Conservation (phyloP, 2,888 invertebrate species). For the Eurois occulta region DNA sequence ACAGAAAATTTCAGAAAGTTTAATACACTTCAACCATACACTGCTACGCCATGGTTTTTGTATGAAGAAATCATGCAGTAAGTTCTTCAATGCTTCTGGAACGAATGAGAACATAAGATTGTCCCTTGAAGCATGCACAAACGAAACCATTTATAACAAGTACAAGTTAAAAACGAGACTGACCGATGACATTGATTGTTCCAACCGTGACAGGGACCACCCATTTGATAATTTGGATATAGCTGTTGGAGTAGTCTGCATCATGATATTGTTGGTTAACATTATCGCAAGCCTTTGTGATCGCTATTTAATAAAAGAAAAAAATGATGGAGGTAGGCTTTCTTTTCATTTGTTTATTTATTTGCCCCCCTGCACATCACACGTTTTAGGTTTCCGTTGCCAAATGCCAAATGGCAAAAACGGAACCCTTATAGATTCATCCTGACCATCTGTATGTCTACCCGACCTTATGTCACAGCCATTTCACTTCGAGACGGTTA, state of each 20-base stretch:
- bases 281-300: constrained; percentile 55
- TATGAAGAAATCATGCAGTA: constrained; percentile 77
- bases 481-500: no score
- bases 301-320: constrained; percentile 9
- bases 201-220: constrained; percentile 8
- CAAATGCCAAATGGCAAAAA: background rate
- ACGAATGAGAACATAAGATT: constrained; percentile 39
- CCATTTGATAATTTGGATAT: constrained; percentile 45
- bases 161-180: constrained; percentile 57
- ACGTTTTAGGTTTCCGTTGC: background rate
- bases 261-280: constrained; percentile 42
- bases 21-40: constrained; percentile 83
- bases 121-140: constrained; percentile 61
- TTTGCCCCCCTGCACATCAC: no score
- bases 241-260: constrained; percentile 30
- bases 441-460: no score
- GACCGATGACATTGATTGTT: constrained; percentile 39
- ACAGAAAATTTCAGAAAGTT: constrained; percentile 79
- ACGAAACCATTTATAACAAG: constrained; percentile 53
- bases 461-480: no score
- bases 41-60: constrained; percentile 81
- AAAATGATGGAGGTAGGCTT: constrained; percentile 13
- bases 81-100: constrained; percentile 63
- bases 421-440: background rate
- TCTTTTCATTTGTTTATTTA: background rate